Base-by-base conservation (phyloP, 2,113 vertebrate species). In the Chaetops frenatus region DNA sequence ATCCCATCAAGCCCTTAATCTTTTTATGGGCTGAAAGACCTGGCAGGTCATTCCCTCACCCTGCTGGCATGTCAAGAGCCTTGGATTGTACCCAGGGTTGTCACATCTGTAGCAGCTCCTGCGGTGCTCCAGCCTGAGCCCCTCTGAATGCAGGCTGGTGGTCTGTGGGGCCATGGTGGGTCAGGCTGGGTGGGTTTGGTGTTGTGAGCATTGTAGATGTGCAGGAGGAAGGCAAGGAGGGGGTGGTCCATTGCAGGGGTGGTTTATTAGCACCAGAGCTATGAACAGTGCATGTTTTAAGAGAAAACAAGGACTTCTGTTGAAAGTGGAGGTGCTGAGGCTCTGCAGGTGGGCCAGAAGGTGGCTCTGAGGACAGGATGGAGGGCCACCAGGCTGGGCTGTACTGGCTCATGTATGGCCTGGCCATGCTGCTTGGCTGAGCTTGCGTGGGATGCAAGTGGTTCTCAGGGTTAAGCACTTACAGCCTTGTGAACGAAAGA, bases 201-300 rank as follows among this genome's bases (percentile, higher is more conserved):
- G 10, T 19, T 19, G 16, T 1, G 4, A 83, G 58, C 64, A 12
- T 3, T 1, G 2, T 14, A 62, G 50, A 25, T 22, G 19, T 58
- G 1, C 25, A 36, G 35, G 57, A 86, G 71, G 27, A 72, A 18
- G 45, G 36, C 14, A 28, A 14, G 29, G 38, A 69, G 58, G 51
- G 51, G 40, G 9, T 24, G 31, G 29, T 31, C n/a, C 31, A 5
- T 10, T 53, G 23, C 38, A 28, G 9, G 18, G 35, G 33, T 24
- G 66, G 48, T 15, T 82, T 29, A 27, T 35, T 44, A 25, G 50
- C 18, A 42, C 47, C 47, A 17, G 23, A 81, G 79, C 51, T 44
- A 22, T 0, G 0, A 54, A 21, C 36, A 31, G 42, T 1, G 14
- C 0, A 0, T 12, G 33, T 21, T 36, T 61, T 8, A 6, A 35